phyloP scores from a whole-genome alignment of 2,113 vertebrate genomes.

The Mirza zaza region DNA sequence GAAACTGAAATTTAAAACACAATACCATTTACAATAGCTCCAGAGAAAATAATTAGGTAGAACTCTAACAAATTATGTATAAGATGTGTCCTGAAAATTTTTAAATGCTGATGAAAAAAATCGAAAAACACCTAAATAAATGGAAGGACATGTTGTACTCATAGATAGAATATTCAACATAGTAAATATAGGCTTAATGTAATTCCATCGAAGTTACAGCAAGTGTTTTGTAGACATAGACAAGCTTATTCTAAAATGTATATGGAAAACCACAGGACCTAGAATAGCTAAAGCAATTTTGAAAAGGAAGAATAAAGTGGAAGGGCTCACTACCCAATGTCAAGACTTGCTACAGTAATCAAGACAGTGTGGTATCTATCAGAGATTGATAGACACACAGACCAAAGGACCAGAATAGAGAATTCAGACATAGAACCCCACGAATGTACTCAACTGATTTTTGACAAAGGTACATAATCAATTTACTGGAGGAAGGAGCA shows the following conservation, averaged over 20 bases:
- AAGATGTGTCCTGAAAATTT: neutral
- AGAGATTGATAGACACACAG: neutral
- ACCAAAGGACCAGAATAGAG: neutral
- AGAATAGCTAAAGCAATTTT: neutral
- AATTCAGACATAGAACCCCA: neutral
- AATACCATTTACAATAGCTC: neutral
- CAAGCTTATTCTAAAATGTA: neutral
- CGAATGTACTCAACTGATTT: neutral
- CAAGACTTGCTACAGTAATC: neutral
- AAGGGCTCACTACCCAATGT: neutral
- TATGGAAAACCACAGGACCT: neutral
- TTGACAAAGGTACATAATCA: neutral
- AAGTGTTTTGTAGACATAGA: neutral
- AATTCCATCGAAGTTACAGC: neutral
- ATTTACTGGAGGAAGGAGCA: neutral
- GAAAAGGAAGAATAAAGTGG: neutral
- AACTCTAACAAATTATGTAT: neutral
- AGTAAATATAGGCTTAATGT: neutral
- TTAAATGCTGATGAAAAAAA: neutral
- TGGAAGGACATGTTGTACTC: neutral
- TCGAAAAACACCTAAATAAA: neutral
- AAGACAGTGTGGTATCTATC: neutral
- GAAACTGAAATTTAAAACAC: neutral
- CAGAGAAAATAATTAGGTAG: neutral
- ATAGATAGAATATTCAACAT: neutral